Conservation (phyloP, 2,113 vertebrate species). For the Neotragus pygmaeus region DNA sequence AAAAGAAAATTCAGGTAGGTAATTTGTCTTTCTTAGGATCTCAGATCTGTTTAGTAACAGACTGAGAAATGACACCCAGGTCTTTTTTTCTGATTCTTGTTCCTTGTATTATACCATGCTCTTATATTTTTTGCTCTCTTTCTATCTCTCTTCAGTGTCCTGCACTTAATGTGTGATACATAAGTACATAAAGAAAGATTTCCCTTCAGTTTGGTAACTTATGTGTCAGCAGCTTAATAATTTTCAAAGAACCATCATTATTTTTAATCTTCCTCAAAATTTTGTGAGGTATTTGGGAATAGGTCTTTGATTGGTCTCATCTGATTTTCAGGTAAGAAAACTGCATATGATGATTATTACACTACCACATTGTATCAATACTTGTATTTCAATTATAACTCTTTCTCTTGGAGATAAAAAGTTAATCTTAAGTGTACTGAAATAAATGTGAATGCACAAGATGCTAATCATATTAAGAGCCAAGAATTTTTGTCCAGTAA, state of each 20-base stretch:
- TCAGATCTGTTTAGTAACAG: not conserved
- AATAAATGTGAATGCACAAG: conserved; percentile 37
- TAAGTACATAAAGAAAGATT: not conserved
- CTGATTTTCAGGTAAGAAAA: conserved; percentile 27
- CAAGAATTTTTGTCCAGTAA: conserved; percentile 30
- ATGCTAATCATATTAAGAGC: conserved; percentile 19
- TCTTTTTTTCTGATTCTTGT: not conserved
- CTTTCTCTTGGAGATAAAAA: not conserved
- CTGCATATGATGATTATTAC: not conserved
- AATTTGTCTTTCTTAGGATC: not conserved
- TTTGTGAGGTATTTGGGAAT: not conserved
- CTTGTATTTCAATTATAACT: conserved; percentile 22
- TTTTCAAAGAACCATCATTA: not conserved
- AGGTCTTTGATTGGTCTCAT: conserved; percentile 9
- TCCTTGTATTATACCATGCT: not conserved
- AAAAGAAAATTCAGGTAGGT: not conserved
- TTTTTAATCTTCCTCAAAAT: not conserved
- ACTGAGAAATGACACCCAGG: not conserved
- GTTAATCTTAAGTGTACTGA: not conserved
- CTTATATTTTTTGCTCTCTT: not conserved
- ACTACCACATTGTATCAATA: not conserved
- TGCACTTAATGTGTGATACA: not conserved
- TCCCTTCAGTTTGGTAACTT: conserved; percentile 41
- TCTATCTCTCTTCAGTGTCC: not conserved
- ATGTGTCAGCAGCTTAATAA: not conserved